Percentiles rank a stretch among this genome's conserved stretches.
These are phyloP conservation scores for Tyrannus savana DNA, from an alignment of 2,113 vertebrate genomes.

Conservation along the genomic window DNA sequence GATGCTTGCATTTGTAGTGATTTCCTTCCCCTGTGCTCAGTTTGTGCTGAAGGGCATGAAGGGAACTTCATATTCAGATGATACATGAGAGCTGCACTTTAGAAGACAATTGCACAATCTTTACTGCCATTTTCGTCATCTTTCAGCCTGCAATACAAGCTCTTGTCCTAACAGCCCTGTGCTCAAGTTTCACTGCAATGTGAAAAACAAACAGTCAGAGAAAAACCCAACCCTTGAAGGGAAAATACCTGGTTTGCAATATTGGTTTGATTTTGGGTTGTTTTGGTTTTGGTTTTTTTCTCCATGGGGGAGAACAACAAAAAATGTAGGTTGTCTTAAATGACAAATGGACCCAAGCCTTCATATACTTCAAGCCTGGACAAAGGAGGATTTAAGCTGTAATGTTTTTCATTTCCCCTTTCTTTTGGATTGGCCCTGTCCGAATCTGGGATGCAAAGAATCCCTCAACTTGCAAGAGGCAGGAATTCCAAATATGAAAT, in stretches of 20 bases:
- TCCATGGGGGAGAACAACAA: neutral
- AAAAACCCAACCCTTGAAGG: constrained; percentile 13
- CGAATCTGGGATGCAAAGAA: constrained; percentile 31
- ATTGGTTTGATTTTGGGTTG: neutral
- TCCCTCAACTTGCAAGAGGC: neutral
- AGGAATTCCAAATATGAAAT: constrained; percentile 52
- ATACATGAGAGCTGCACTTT: constrained; percentile 21
- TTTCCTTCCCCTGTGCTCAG: constrained; percentile 39
- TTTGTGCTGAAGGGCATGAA: constrained; percentile 41
- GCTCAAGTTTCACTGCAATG: constrained; percentile 37
- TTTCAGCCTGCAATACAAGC: constrained; percentile 29
- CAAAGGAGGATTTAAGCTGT: constrained; percentile 24
- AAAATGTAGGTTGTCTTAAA: neutral
- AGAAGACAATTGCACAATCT: constrained; percentile 51
- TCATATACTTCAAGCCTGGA: neutral
- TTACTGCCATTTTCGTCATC: constrained; percentile 55
- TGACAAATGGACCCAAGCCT: neutral
- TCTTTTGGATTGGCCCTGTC: neutral
- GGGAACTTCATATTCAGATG: constrained; percentile 38
- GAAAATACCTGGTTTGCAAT: constrained; percentile 30
- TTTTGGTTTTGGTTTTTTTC: neutral
- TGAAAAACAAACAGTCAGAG: constrained; percentile 40
- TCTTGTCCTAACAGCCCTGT: neutral
- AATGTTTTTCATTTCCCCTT: constrained; percentile 33
- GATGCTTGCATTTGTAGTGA: constrained; percentile 37